phyloP scores from a whole-genome alignment of 2,888 invertebrate species.

The Spatulosminthurus flaviceps region DNA sequence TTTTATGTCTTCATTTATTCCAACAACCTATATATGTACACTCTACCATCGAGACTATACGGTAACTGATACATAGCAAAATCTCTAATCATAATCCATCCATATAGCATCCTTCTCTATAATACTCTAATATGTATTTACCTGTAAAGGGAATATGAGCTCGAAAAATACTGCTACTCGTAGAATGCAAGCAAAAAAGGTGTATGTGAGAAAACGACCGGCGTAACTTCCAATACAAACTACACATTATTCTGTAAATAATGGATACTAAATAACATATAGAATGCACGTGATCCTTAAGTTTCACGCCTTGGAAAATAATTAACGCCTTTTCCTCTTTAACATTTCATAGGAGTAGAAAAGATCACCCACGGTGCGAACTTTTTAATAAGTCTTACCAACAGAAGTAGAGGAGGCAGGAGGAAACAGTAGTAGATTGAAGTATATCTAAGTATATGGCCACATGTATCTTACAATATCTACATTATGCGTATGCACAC shows the following conservation, averaged over 20 bases:
- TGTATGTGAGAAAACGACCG: background rate
- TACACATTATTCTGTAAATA: background rate
- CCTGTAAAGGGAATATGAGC: too few relatives aligned
- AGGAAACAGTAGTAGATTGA: background rate
- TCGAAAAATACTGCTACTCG: too few relatives aligned
- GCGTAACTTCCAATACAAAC: background rate
- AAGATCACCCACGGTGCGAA: conserved; percentile 40
- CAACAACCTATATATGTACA: background rate
- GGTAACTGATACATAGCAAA: too few relatives aligned
- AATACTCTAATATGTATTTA: too few relatives aligned
- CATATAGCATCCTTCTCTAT: too few relatives aligned
- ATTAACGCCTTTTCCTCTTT: conserved; percentile 43
- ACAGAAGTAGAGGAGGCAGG: background rate
- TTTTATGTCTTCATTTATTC: conserved; percentile 28
- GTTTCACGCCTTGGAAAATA: conserved; percentile 48
- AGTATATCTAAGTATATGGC: background rate
- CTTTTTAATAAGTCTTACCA: background rate
- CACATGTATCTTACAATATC: background rate
- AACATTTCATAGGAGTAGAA: conserved; percentile 3
- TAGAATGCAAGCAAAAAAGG: background rate
- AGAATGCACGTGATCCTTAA: background rate
- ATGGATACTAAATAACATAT: background rate
- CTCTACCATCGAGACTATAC: background rate
- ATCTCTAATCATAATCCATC: too few relatives aligned
- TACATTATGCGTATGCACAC: background rate